Evolutionary conservation across 92 coral and sea anemone species (phyloP), one percentile per base, ranked within the genome.

Genomic region (Galaxea fascicularis): DNA sequence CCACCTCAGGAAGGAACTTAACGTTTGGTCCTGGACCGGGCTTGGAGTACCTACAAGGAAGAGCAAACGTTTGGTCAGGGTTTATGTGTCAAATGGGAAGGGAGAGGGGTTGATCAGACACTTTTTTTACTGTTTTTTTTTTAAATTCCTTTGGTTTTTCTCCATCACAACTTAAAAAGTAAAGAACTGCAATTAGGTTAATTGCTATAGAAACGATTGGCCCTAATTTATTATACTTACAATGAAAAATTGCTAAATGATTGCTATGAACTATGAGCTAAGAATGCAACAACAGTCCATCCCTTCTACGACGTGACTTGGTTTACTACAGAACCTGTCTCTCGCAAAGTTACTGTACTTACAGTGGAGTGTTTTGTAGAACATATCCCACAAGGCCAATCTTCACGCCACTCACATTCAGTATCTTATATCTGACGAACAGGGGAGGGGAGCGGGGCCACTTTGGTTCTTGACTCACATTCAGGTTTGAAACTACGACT

Each of bases 311-410:
- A 35, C 41, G 41, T 2, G 2, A 35, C 41, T 2, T 35, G 6
- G 41, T 49, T 49, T 49, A 49, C 17, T 49, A 14, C 1, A 10
- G 54, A 10, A 49, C 13, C 0, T 4, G 7, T 1, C 62, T 10
- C 3, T 16, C 0, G 21, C 62, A 56, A 20, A 56, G 10, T 44
- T 2, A 49, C 7, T 28, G 24, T 41, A 66, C 93, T 41, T 80
- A 93, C 98, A 65, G 65, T 20, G 94, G 82, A 5, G 98, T 93
- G 26, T 79, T 69, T 64, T 77, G 82, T 31, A 88, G 71, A 9
- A 87, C 85, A 52, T 92, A 95, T 17, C 98, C 98, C 73, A 94
- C 98, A 47, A 95, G 25, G 6, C 98, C 98, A 54, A 95, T 78
- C 86, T 81, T 95, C 66, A 90, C 92, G 45, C 98, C 96, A 4